Evolutionary conservation across 2,888 invertebrate species (phyloP).

Genomic region (Xanthia togata): DNA sequence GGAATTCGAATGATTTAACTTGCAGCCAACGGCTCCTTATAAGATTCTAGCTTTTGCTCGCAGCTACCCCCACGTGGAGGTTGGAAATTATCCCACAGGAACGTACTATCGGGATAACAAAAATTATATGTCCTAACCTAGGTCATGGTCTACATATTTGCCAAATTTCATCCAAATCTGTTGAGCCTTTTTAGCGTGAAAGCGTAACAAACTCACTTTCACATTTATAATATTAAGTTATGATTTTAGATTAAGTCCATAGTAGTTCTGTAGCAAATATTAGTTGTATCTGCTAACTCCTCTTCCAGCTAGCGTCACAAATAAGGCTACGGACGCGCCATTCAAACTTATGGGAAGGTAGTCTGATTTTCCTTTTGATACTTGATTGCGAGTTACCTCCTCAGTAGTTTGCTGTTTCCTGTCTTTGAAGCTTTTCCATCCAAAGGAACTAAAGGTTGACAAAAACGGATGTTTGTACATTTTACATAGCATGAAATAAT

Average conservation of each 20-base stretch:
- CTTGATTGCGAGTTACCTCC: slow-evolving; percentile 43
- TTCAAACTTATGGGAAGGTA: slow-evolving; percentile 27
- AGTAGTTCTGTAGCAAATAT: slow-evolving; percentile 15
- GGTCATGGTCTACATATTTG: too few relatives aligned
- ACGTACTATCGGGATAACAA: too few relatives aligned
- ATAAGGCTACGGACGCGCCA: background rate
- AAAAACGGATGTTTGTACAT: background rate
- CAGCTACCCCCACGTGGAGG: too few relatives aligned
- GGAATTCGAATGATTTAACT: background rate
- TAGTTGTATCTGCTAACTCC: background rate
- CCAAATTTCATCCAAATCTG: too few relatives aligned
- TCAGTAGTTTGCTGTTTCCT: slow-evolving; percentile 27
- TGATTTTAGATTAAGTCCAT: too few relatives aligned
- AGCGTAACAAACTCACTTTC: too few relatives aligned
- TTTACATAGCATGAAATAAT: background rate
- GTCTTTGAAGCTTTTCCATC: slow-evolving; percentile 28
- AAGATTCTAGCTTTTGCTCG: background rate
- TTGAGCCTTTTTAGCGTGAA: too few relatives aligned
- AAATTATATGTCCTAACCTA: too few relatives aligned
- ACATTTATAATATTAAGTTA: too few relatives aligned
- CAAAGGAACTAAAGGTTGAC: slow-evolving; percentile 5
- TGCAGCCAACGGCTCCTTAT: background rate
- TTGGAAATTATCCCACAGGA: too few relatives aligned
- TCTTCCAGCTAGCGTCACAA: slow-evolving; percentile 1
- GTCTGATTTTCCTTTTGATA: slow-evolving; percentile 48